Base-by-base conservation (phyloP, 2,113 vertebrate species). In the Megaceryle maxima region DNA sequence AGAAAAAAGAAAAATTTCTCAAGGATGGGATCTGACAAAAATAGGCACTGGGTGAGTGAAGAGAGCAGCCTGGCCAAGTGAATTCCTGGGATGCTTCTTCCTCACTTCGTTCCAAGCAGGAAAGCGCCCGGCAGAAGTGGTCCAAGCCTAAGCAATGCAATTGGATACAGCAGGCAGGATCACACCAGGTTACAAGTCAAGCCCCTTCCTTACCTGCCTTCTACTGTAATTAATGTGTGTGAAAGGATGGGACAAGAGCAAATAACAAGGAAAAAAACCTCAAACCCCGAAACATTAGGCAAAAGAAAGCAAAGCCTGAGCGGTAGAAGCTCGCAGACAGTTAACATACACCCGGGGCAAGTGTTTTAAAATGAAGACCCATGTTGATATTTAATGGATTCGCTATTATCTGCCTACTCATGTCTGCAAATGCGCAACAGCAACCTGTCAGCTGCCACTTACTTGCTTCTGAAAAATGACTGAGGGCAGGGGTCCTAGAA, bases 21-120 rank as follows among this genome's bases (percentile, higher is more conserved):
- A 86, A 83, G 72, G 51, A 59, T 29, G 25, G 31, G 50, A 91
- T 94, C 39, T 69, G 72, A 82, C 5, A 10, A 80, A 94, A 96
- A 94, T 28, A 94, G 56, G 83, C 44, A 39, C n/a, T 1, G 43
- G 33, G 25, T 12, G 22, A 83, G 67, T 0, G 0, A 0, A 48
- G 60, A 43, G 43, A 81, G 87, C 35, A 87, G 87, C 43, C 31
- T 3, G 11, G 83, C 85, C 92, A 93, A 95, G 39, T 0, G 4
- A 85, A 97, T 96, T 94, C 93, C 90, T 93, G 39, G 48, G 87
- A 92, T 94, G 78, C 59, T 83, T 88, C n/a, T 64, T 72, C 72
- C 56, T 83, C 13, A 11, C 83, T 74, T 83, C 0, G 0, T 50
- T 93, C 88, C 83, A 83, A 81, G 56, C 18, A 62, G 84, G 19